Evolutionary conservation across 2,113 vertebrate species (phyloP), one percentile per base, ranked within the genome.

Genomic region (Phodopus roborovskii): DNA sequence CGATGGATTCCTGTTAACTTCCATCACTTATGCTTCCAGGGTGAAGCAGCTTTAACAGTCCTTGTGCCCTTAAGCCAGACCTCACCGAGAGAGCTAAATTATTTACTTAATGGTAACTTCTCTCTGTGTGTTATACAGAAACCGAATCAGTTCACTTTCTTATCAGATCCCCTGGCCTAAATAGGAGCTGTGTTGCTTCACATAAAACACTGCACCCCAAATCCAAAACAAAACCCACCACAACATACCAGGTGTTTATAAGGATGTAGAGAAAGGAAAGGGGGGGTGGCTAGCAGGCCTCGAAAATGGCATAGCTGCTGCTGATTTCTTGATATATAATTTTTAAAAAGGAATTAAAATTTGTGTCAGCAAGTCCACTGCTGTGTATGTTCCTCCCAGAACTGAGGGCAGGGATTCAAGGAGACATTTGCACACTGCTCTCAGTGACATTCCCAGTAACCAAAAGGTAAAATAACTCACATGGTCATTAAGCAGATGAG

Each of bases 81-180:
- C 87, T 17, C 42, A 64, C 56, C 58, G 3, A 28, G 33, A 78
- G 62, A 89, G 10, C 24, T 73, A 42, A 92, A 66, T 92, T 89
- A 71, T 92, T 88, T 86, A 70, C 36, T 12, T 33, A 11, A 66
- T 19, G 16, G 2, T 96, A 50, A 83, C 30, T 66, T 94, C 66
- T 90, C 12, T 87, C 68, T 94, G 17, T 84, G 33, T 4, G 4
- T 90, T 78, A 42, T 26, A 6, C 24, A 16, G 53, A 70, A 96
- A 95, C 71, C 36, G 48, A 85, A 48, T 88, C 78, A 33, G 12
- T 66, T 73, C 71, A 42, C 90, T 48, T 92, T 90, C 83, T 86
- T 68, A n/a, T 28, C 33, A 66, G 64, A 56, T 71, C 53, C 33
- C 68, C 75, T 90, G 82, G 60, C 62, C 9, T 91, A 58, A 74